Conservation (phyloP, 2,113 vertebrate genomes). For the Anser brachyrhynchus region DNA sequence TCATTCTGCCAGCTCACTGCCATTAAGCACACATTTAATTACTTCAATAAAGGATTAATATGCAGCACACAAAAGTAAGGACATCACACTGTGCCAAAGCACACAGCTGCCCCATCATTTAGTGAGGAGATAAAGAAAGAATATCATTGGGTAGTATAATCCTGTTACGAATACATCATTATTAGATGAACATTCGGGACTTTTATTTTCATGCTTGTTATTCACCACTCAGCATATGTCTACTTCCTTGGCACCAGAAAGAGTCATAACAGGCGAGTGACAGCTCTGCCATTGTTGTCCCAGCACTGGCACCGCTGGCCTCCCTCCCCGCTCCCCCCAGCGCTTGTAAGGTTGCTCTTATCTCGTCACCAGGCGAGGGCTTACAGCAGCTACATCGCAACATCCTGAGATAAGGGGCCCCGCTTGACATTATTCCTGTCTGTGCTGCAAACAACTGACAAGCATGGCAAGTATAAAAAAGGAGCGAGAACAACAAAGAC, state of each 20-base stretch:
- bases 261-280: conserved; percentile 76
- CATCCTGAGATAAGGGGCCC: conserved; percentile 88
- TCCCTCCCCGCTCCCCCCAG: conserved; percentile 17
- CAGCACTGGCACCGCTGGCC: neutral
- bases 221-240: conserved; percentile 74
- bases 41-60: conserved; percentile 98
- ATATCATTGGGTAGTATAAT: conserved; percentile 80
- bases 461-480: conserved; percentile 81
- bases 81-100: conserved; percentile 80
- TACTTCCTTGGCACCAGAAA: conserved; percentile 79
- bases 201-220: conserved; percentile 83
- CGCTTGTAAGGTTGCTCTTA: conserved; percentile 84
- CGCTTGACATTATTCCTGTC: conserved; percentile 86
- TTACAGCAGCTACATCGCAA: conserved; percentile 84
- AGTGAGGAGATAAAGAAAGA: conserved; percentile 83
- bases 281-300: conserved; percentile 83
- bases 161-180: conserved; percentile 89
- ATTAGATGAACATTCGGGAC: conserved; percentile 88
- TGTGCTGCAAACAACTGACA: conserved; percentile 82
- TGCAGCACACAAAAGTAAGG: conserved; percentile 89
- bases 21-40: conserved; percentile 98
- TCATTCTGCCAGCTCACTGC: conserved; percentile 93
- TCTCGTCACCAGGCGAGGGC: conserved; percentile 85
- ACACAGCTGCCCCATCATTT: conserved; percentile 89
- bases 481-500: conserved; percentile 69